Evolutionary conservation across 2,888 invertebrate genomes (phyloP).

Genomic region (Branchipolynoe longqiensis): DNA sequence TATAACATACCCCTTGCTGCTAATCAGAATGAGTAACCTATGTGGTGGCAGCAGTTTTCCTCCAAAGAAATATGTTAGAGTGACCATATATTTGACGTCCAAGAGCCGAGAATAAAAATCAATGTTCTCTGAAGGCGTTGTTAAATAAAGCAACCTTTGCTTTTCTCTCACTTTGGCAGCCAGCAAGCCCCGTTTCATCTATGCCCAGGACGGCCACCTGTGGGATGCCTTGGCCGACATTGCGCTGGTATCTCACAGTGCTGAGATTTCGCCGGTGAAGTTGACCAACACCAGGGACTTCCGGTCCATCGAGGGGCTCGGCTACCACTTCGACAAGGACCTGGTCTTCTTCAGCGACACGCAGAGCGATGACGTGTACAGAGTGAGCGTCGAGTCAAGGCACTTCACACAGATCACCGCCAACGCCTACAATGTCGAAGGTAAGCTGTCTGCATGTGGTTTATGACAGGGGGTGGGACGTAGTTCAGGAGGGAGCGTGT

Average conservation of each 20-base stretch:
- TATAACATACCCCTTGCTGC: too few relatives aligned
- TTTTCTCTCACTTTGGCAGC: conserved; percentile 29
- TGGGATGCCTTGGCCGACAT: conserved; percentile 53
- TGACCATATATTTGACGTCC: too few relatives aligned
- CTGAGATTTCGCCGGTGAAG: neutral
- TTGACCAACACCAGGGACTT: neutral
- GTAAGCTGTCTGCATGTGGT: too few relatives aligned
- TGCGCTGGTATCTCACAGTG: neutral
- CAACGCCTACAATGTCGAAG: conserved; percentile 58
- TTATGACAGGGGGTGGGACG: too few relatives aligned
- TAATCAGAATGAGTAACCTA: too few relatives aligned
- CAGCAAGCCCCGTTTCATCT: conserved; percentile 61
- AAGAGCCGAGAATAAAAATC: too few relatives aligned
- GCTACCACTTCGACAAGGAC: conserved; percentile 49
- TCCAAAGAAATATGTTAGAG: too few relatives aligned
- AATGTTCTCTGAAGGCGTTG: too few relatives aligned
- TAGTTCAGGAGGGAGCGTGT: too few relatives aligned
- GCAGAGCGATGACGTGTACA: conserved; percentile 50
- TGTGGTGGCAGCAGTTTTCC: too few relatives aligned
- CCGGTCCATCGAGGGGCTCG: conserved; percentile 55
- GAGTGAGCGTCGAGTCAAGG: conserved; percentile 33
- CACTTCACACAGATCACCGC: conserved; percentile 59
- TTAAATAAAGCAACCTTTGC: too few relatives aligned
- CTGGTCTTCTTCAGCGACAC: conserved; percentile 60
- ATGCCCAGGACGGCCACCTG: conserved; percentile 52